A percentile compares a stretch with the other conserved stretches of the same genome.
Conservation (phyloP, 2,888 invertebrate genomes). For the Epirrita christyi region DNA sequence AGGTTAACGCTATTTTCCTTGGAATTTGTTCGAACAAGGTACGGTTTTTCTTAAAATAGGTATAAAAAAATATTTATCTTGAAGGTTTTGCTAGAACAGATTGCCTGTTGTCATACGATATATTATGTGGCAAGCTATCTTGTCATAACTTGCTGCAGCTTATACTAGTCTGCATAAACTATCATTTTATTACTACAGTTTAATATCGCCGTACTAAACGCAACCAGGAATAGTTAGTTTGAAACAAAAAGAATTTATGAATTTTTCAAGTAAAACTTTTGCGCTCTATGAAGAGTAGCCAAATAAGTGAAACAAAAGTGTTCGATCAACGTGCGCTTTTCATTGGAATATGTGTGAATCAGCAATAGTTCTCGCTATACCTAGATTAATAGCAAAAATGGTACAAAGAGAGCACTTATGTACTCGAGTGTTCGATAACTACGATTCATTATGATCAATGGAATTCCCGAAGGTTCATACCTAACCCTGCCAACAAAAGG, state of each 20-base stretch:
- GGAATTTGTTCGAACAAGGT: slow-evolving; percentile 6
- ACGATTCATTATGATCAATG: slow-evolving; percentile 25
- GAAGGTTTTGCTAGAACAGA: slow-evolving; percentile 8
- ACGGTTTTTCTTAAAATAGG: not conserved
- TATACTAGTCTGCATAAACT: slow-evolving; percentile 13
- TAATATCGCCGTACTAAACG: slow-evolving; percentile 3
- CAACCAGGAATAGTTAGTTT: slow-evolving; percentile 3
- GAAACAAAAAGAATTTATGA: slow-evolving; percentile 11
- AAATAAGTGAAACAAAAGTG: slow-evolving; percentile 8
- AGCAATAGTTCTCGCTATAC: slow-evolving; percentile 2
- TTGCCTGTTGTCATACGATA: slow-evolving; percentile 19
- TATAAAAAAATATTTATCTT: slow-evolving; percentile 7
- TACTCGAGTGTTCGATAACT: slow-evolving; percentile 10
- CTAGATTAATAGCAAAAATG: slow-evolving; percentile 8
- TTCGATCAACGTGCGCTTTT: not conserved
- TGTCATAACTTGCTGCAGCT: slow-evolving; percentile 10
- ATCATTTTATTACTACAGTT: slow-evolving; percentile 15
- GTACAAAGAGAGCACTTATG: slow-evolving; percentile 11
- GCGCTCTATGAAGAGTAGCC: slow-evolving; percentile 1
- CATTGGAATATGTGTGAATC: not conserved
- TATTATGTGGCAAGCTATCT: slow-evolving; percentile 12
- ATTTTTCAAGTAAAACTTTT: slow-evolving; percentile 7
- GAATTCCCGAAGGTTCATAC: slow-evolving; percentile 19
- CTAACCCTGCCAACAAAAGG: slow-evolving; percentile 9
- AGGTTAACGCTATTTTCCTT: slow-evolving; percentile 1